Base-by-base conservation (phyloP, 2,888 invertebrate genomes). In the Ornithoptera priamus region DNA sequence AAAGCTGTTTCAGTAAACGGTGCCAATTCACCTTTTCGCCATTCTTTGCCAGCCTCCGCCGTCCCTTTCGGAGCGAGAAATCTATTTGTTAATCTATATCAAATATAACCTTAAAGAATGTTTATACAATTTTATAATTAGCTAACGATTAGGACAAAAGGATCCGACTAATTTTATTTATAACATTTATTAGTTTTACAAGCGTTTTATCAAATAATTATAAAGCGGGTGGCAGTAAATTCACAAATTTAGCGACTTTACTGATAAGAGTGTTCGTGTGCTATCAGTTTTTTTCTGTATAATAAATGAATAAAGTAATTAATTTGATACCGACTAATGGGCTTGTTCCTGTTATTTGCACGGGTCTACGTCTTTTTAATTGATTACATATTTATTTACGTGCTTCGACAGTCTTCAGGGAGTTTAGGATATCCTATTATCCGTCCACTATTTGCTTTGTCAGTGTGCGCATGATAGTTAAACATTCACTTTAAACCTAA, bases 351-450 rank as follows among this genome's bases (percentile, higher is more conserved):
- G 42, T 24, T 65, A 75, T 84, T 84, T 82, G 80, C 78, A 62
- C 66, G 76, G 75, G 78, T 79, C 77, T 46, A 12, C 3, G 68
- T 68, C 71, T 68, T 71, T 73, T 46, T 75, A 70, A 75, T 72
- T 75, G 76, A 72, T 73, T 78, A 77, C 81, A 80, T 85, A 72
- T 85, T 86, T 85, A 80, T 74, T 79, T 75, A 85, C 90, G 89
- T 90, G 90, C 84, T 77, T 73, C 66, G 62, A 75, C 77, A 72
- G 72, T 69, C 63, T 74, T 75, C 58, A 46, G 24, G 60, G 74
- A 84, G 83, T 78, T 89, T 85, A 83, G 78, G 75, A 73, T 71
- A 46, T 50, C 36, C 10, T 56, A 65, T 65, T 64, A 56, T 24
- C 15, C 74, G 66, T 67, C 69, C 69, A 71, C 70, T 68, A 62